phyloP scores from a whole-genome alignment of 2,888 invertebrate species.

The Himalopsyche japonica region DNA sequence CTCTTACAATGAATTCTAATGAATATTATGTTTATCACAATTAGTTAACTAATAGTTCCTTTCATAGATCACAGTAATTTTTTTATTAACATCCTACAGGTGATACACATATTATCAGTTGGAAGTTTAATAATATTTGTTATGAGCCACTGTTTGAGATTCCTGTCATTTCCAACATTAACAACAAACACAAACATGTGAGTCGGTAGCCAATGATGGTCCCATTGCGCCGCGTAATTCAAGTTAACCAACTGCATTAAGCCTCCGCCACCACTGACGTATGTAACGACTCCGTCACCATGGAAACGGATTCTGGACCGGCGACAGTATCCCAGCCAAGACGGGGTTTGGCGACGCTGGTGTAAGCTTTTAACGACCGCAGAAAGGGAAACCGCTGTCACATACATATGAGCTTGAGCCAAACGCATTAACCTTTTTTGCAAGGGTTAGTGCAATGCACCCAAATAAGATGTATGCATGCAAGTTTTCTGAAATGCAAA shows the following conservation, averaged over 20 bases:
- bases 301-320: not conserved
- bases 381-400: conserved; percentile 14
- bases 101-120: no score
- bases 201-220: not conserved
- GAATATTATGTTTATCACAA: no score
- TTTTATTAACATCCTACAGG: no score
- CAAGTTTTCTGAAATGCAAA: no score
- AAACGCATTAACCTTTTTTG: not conserved
- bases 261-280: not conserved
- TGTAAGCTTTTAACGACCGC: conserved; percentile 15
- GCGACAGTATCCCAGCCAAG: not conserved
- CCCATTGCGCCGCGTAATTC: conserved; percentile 28
- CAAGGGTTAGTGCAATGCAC: not conserved
- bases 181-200: not conserved
- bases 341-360: not conserved
- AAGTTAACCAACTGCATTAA: conserved; percentile 31
- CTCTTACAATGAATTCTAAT: no score
- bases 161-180: no score
- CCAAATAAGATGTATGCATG: no score
- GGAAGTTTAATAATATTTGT: no score
- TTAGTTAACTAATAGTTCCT: no score
- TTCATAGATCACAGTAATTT: no score
- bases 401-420: not conserved
- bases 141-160: not conserved
- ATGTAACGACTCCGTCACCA: conserved; percentile 1